These are phyloP conservation scores for Synergus umbraculus DNA, from an alignment of 2,888 invertebrate species.

Conservation along the genomic window DNA sequence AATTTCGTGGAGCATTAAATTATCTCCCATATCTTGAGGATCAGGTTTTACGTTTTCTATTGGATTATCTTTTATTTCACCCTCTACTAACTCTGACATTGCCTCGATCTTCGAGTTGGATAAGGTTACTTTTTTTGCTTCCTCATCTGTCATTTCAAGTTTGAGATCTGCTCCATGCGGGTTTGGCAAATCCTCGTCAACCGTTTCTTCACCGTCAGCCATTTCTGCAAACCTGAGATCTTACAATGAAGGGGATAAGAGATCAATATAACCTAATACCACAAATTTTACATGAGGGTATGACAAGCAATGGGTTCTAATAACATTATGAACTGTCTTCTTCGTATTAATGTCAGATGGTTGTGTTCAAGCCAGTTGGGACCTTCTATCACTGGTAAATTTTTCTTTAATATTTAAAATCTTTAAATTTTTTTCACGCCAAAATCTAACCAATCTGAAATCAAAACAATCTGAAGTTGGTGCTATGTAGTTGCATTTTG, in stretches of 20 bases:
- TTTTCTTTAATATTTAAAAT: neutral
- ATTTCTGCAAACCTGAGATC: neutral
- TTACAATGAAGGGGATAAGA: neutral
- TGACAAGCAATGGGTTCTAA: neutral
- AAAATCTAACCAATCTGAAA: neutral
- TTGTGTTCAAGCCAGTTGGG: neutral
- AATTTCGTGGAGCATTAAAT: neutral
- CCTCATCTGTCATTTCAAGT: neutral
- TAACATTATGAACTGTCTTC: neutral
- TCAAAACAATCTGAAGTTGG: conserved; percentile 17
- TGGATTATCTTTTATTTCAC: neutral
- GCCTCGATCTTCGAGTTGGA: no score
- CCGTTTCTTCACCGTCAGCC: conserved; percentile 6
- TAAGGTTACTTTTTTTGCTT: neutral
- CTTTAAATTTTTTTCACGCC: neutral
- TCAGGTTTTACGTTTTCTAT: neutral
- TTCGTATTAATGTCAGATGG: neutral
- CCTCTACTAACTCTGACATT: neutral
- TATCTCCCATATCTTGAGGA: neutral
- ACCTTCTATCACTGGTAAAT: neutral
- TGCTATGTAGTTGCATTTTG: neutral
- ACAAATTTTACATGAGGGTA: neutral
- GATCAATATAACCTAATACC: neutral
- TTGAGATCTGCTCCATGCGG: neutral
- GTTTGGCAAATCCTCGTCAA: neutral